Conservation (phyloP, 1,140 invertebrate species). For the Aphelenchoides besseyi region DNA sequence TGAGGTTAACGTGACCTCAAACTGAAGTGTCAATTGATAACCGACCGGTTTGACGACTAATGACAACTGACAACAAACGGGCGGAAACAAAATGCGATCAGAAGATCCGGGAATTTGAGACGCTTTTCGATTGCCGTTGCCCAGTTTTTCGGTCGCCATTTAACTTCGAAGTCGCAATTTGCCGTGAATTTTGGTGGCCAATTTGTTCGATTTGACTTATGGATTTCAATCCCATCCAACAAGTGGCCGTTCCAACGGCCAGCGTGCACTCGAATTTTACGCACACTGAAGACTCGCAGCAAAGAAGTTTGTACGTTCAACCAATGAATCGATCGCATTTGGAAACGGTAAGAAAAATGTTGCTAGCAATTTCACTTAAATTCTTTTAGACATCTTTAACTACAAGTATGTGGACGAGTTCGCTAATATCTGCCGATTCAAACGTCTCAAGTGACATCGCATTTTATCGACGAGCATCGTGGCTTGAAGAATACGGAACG, state of each 20-base stretch:
- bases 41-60: not conserved
- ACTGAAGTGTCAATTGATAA: no score
- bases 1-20: no score
- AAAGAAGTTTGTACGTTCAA: not conserved
- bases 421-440: slow-evolving; percentile 2
- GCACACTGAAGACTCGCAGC: no score
- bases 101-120: not conserved
- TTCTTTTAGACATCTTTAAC: slow-evolving; percentile 1
- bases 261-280: no score
- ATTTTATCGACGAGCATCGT: slow-evolving; percentile 16
- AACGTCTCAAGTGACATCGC: slow-evolving; percentile 9
- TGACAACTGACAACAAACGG: not conserved
- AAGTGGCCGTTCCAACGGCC: no score
- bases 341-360: not conserved
- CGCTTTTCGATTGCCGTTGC: not conserved
- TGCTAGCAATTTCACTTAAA: not conserved
- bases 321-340: not conserved
- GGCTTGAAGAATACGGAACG: slow-evolving; percentile 20
- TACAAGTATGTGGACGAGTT: slow-evolving; percentile 7
- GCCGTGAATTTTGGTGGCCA: not conserved
- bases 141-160: not conserved
- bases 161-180: not conserved
- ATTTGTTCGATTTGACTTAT: not conserved
- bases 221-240: no score
- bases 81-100: not conserved